These are phyloP conservation scores for Myotis brandtii DNA, from an alignment of 2,113 vertebrate genomes.

Conservation along the genomic window DNA sequence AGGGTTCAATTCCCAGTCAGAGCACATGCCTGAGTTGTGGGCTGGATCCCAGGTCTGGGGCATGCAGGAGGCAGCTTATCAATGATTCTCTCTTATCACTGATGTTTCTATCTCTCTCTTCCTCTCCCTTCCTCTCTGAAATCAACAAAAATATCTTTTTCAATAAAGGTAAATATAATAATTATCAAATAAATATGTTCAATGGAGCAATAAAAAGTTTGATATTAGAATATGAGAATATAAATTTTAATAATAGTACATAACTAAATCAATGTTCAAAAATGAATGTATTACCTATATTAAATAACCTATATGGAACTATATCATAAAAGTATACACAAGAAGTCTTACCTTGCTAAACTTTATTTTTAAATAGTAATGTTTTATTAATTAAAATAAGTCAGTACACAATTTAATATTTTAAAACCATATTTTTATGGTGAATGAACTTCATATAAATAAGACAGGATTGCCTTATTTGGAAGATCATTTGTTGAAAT, in stretches of 20 bases:
- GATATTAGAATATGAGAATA: background rate
- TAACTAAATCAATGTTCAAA: background rate
- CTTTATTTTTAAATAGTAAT: background rate
- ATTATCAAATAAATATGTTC: background rate
- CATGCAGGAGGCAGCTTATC: no score
- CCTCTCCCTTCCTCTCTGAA: no score
- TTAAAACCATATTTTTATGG: background rate
- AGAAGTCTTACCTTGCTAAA: background rate
- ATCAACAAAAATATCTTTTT: no score
- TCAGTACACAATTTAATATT: background rate
- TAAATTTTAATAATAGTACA: slow-evolving; percentile 2
- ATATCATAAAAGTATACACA: background rate
- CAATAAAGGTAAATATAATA: background rate
- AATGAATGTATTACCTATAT: background rate
- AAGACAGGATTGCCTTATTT: background rate
- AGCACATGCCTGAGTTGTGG: no score
- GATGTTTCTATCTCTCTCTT: no score
- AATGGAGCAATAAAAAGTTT: background rate
- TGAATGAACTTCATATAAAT: slow-evolving; percentile 23
- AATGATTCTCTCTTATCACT: no score
- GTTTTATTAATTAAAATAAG: background rate
- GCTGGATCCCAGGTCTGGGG: no score
- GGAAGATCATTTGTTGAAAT: background rate
- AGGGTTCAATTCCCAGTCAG: no score
- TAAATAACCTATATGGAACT: background rate